Evolutionary conservation across 2,797 vertebrate species (phyloP).

Genomic region (Syngnathus rostellatus): DNA sequence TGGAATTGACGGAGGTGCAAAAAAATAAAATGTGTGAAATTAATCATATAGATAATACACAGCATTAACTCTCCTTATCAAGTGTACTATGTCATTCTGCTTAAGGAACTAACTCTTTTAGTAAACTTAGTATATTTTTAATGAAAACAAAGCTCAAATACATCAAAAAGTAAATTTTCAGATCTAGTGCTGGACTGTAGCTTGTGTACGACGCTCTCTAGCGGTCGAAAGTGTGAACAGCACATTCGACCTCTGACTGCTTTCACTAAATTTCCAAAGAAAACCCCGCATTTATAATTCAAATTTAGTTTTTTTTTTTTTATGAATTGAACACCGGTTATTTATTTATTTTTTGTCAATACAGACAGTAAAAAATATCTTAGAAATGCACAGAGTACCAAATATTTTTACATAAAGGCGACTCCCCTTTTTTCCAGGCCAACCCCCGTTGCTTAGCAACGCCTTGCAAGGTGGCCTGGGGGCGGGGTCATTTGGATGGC

Average conservation of each 20-base stretch:
- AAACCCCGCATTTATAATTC: neutral
- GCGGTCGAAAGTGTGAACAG: conserved; percentile 13
- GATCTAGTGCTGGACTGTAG: neutral
- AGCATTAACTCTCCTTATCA: no score
- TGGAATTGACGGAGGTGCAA: conserved; percentile 2
- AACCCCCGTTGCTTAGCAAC: conserved; percentile 65
- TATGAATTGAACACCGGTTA: neutral
- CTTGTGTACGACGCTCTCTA: conserved; percentile 38
- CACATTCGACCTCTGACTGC: neutral
- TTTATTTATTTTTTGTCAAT: no score
- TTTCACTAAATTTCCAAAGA: neutral
- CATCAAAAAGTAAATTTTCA: neutral
- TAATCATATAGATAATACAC: no score
- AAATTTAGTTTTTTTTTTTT: neutral
- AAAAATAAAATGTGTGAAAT: neutral
- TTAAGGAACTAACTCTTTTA: neutral
- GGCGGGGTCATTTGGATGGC: conserved; percentile 53
- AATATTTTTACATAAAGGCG: neutral
- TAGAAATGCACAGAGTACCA: conserved; percentile 17
- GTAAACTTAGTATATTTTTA: neutral
- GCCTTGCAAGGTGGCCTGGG: conserved; percentile 48
- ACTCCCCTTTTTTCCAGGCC: conserved; percentile 41
- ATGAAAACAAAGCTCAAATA: neutral
- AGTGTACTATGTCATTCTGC: neutral
- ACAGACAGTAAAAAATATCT: neutral